Conservation (phyloP, 2,113 vertebrate species). For the Eudyptes chrysolophus region DNA sequence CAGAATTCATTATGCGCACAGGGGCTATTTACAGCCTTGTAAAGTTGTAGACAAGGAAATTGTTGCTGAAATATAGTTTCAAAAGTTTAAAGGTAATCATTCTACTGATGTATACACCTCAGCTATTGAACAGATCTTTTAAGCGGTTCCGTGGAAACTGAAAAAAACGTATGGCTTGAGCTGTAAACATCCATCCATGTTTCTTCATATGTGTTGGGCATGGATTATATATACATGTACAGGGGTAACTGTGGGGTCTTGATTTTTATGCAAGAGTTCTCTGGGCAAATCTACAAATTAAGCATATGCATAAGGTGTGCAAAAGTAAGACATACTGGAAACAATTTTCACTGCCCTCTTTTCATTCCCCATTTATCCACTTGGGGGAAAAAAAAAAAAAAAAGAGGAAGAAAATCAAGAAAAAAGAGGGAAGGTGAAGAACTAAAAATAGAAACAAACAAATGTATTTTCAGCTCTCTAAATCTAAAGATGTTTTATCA, state of each 20-base stretch:
- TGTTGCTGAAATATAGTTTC: conserved; percentile 70
- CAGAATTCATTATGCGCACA: conserved; percentile 74
- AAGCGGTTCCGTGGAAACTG: background rate
- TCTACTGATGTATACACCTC: conserved; percentile 26
- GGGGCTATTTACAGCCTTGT: conserved; percentile 71
- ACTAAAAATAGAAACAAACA: background rate
- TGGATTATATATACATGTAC: background rate
- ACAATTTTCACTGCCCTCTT: background rate
- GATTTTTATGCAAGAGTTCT: background rate
- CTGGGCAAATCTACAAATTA: background rate
- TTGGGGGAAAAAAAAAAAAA: too few species aligned
- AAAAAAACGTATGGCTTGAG: background rate
- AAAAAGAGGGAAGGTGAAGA: background rate
- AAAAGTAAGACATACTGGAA: background rate
- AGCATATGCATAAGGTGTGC: background rate
- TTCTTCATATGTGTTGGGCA: background rate
- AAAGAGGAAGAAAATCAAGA: background rate
- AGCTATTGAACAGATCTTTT: conserved; percentile 33
- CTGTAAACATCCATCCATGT: background rate
- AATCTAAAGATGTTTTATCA: background rate
- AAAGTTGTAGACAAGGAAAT: conserved; percentile 79
- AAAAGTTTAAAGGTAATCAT: conserved; percentile 66
- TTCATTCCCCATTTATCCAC: background rate
- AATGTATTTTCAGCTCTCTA: background rate
- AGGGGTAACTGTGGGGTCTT: background rate